phyloP scores from a whole-genome alignment of 2,113 vertebrate species.

The Semicossyphus pulcher region DNA sequence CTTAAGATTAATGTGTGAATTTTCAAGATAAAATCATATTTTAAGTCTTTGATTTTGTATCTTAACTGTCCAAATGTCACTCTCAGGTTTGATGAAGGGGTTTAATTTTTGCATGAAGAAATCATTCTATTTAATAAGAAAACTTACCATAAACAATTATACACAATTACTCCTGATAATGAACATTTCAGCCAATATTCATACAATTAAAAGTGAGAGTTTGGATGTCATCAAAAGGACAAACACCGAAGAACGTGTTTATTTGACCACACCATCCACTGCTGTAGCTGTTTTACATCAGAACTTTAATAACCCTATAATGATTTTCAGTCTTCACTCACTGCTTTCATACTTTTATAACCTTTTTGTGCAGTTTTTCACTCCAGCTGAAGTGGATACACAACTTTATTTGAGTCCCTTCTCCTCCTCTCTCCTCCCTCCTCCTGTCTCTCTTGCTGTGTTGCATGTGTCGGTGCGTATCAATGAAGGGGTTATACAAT shows the following conservation, averaged over 20 bases:
- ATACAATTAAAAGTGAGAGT: slow-evolving; percentile 1
- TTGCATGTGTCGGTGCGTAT: slow-evolving; percentile 53
- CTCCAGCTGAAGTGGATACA: slow-evolving; percentile 24
- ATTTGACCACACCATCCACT: not conserved
- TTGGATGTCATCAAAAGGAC: not conserved
- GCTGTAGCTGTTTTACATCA: not conserved
- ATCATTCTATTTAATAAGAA: not conserved
- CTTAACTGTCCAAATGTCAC: not conserved
- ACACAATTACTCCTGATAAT: not conserved
- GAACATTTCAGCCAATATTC: not conserved
- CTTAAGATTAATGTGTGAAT: slow-evolving; percentile 15
- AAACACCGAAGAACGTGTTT: not conserved
- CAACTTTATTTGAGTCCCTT: slow-evolving; percentile 42
- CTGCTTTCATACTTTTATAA: slow-evolving; percentile 8
- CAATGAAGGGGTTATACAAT: slow-evolving; percentile 68
- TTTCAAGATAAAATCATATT: slow-evolving; percentile 55
- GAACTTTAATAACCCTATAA: not conserved
- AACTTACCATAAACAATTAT: not conserved
- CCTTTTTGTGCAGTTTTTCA: slow-evolving; percentile 9
- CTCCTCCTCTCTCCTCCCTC: not conserved
- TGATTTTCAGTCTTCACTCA: not conserved
- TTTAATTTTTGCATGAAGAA: not conserved
- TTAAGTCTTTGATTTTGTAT: slow-evolving; percentile 43
- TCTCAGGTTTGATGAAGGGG: slow-evolving; percentile 4
- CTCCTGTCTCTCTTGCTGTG: slow-evolving; percentile 7